Evolutionary conservation across 2,797 vertebrate genomes (phyloP).

Genomic region (Gymnodraco acuticeps): DNA sequence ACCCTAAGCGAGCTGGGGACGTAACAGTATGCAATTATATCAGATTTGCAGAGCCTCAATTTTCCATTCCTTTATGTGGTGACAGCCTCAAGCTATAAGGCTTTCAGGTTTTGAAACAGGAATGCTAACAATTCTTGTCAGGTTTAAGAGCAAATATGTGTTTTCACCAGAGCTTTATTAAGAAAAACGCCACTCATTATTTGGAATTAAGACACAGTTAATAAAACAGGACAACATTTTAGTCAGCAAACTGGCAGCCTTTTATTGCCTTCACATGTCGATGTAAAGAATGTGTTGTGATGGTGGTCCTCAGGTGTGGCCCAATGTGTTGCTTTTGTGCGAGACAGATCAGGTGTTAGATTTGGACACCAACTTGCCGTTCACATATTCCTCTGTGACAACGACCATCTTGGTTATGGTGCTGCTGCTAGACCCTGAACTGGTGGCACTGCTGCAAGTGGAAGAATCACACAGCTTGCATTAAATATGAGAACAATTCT

Average conservation of each 20-base stretch:
- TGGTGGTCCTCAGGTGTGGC: background rate
- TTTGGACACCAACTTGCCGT: constrained; percentile 84
- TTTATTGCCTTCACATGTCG: constrained; percentile 69
- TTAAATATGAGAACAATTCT: constrained; percentile 12
- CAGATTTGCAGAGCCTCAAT: no score
- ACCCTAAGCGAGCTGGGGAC: no score
- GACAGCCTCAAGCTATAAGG: background rate
- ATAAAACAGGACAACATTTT: constrained; percentile 21
- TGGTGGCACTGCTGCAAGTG: background rate
- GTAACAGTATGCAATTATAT: no score
- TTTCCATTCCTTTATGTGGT: background rate
- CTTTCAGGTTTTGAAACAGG: background rate
- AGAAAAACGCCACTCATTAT: background rate
- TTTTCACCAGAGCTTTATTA: background rate
- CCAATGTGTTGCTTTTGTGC: background rate
- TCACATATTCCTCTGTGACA: constrained; percentile 86
- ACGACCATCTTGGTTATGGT: constrained; percentile 76
- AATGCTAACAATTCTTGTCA: background rate
- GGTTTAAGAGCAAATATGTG: background rate
- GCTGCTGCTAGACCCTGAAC: no score
- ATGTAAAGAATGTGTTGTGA: constrained; percentile 25
- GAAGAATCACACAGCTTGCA: background rate
- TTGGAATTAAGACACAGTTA: constrained; percentile 32
- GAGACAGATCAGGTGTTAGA: constrained; percentile 20
- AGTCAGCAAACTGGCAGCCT: constrained; percentile 41